Evolutionary conservation across 2,888 invertebrate species (phyloP).

Genomic region (Graphium colonna): DNA sequence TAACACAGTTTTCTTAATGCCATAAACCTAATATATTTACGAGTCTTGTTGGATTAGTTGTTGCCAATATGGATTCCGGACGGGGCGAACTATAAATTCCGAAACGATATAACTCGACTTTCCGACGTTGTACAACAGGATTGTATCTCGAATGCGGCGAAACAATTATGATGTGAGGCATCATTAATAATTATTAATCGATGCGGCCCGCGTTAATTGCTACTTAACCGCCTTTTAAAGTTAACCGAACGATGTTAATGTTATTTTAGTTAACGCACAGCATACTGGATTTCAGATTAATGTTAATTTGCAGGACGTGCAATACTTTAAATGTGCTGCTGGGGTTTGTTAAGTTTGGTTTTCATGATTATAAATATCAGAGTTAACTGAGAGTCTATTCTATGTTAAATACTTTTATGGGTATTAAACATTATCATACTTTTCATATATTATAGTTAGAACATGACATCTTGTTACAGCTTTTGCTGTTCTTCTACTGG

Average conservation of each 20-base stretch:
- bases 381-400: no score
- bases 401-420: no score
- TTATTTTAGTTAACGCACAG: neutral
- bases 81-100: neutral
- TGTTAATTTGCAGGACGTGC: no score
- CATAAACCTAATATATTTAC: neutral
- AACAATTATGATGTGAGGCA: constrained; percentile 7
- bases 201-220: constrained; percentile 3
- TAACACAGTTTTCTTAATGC: neutral
- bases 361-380: no score
- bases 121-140: neutral
- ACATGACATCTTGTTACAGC: no score
- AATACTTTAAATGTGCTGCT: no score
- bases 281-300: neutral
- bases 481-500: no score
- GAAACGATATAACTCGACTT: neutral
- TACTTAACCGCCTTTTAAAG: neutral
- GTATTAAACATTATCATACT: no score
- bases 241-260: neutral
- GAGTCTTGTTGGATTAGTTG: no score
- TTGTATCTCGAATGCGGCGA: neutral
- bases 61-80: no score
- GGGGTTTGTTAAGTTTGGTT: no score
- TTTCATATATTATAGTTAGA: no score
- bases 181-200: constrained; percentile 11